Evolutionary conservation across 2,113 vertebrate species (phyloP), one percentile per base, ranked within the genome.

Genomic region (Ptychochromis oligacanthus): DNA sequence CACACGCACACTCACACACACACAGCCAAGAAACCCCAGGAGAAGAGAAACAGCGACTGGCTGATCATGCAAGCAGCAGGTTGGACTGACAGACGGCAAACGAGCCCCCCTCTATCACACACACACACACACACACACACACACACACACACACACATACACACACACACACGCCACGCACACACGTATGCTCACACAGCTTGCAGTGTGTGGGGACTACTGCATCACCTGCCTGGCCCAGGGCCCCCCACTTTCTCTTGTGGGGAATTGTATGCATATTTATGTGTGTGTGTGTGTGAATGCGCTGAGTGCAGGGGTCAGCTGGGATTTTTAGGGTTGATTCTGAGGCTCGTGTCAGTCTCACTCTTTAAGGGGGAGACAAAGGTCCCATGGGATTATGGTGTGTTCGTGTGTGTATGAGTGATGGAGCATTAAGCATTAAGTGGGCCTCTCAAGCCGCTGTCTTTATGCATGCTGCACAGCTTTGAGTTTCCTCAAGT

Each of bases 401-500:
- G 58, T 80, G 86, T 77, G 87, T 76, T 34, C 83, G 85, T 20
- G 80, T 59, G 54, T 80, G 85, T 82, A n/a, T 83, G 49, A 65
- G 72, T 75, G 76, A 89, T 87, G 90, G 83, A 74, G 59, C 57
- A 79, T 85, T 0, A 14, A 88, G 88, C 89, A 91, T 95, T 95
- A 92, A 93, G 82, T 87, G 24, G 87, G 93, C 83, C 92, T 94
- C 93, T 96, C 58, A 5, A 82, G 87, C 60, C 24, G 31, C 82
- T 87, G 86, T 79, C 83, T 85, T 87, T 89, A 85, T 91, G 88
- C 75, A 76, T 77, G 6, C 26, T 2, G 89, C 91, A 84, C 89
- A 77, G 67, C 91, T 95, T 95, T 95, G 87, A 94, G 91, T 95
- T 94, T 95, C 87, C 88, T 95, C 88, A 77, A 95, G 92, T 95